Conservation (phyloP, 2,797 vertebrate genomes). For the Hypotaenidia philippensis region DNA sequence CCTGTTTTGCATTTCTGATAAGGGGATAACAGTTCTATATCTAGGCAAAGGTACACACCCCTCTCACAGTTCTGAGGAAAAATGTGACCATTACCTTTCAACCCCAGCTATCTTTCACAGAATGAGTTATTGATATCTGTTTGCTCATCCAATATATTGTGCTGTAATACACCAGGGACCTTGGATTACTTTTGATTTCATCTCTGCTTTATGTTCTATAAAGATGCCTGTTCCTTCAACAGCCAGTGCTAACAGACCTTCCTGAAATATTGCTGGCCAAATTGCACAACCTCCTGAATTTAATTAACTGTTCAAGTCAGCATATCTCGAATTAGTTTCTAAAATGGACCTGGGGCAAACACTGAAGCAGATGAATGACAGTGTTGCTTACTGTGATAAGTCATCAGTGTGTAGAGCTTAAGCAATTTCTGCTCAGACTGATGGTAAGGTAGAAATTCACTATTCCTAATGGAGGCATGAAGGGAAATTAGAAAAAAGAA, state of each 20-base stretch:
- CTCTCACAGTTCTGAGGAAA: not conserved
- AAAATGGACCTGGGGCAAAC: constrained; percentile 1
- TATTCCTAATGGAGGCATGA: not conserved
- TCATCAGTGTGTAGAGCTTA: not conserved
- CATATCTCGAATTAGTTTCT: constrained; percentile 28
- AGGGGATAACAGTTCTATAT: not conserved
- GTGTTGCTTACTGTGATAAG: not conserved
- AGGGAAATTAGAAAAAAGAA: not conserved
- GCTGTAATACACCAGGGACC: not conserved
- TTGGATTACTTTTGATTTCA: constrained; percentile 25
- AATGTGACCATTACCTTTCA: not conserved
- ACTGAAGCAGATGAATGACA: constrained; percentile 6
- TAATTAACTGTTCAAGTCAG: constrained; percentile 56
- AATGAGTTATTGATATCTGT: not conserved
- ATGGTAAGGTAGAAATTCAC: not conserved
- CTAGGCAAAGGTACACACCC: not conserved
- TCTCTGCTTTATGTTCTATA: constrained; percentile 52
- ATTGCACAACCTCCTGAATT: constrained; percentile 17
- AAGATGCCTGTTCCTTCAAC: constrained; percentile 25
- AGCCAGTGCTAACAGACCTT: constrained; percentile 19
- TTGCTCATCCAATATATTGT: not conserved
- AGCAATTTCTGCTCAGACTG: not conserved
- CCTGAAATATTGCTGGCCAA: constrained; percentile 46
- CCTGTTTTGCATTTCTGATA: not conserved
- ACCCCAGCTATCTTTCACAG: not conserved